These are phyloP conservation scores for Nomada fucata DNA, from an alignment of 2,888 invertebrate species.

Conservation along the genomic window DNA sequence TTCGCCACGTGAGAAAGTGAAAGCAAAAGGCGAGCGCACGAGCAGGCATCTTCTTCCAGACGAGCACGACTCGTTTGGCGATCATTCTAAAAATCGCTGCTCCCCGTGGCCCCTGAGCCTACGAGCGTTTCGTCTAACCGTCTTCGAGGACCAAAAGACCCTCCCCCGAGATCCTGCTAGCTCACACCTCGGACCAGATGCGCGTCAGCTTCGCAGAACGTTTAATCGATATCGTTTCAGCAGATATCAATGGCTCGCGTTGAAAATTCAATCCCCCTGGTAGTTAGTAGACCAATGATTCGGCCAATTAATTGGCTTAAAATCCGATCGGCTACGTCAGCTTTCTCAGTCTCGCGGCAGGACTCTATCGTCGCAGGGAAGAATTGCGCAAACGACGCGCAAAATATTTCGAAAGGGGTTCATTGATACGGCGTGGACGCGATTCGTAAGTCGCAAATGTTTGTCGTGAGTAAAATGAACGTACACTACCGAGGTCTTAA, in stretches of 20 bases:
- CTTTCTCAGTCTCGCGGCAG: too few relatives aligned
- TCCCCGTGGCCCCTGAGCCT: conserved; percentile 23
- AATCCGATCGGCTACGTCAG: too few relatives aligned
- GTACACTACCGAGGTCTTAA: conserved; percentile 56
- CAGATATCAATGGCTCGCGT: neutral
- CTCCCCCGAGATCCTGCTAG: neutral
- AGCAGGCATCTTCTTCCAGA: conserved; percentile 53
- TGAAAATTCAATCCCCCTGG: neutral
- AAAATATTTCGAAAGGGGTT: neutral
- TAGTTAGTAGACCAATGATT: neutral
- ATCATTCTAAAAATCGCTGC: conserved; percentile 62
- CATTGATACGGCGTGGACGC: conserved; percentile 8
- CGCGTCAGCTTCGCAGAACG: neutral
- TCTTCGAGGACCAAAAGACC: neutral
- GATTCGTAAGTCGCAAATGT: conserved; percentile 3
- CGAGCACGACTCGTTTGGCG: conserved; percentile 56
- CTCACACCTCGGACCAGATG: neutral
- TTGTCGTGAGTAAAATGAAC: conserved; percentile 34
- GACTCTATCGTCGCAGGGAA: neutral
- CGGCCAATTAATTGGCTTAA: neutral
- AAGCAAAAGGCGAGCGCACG: conserved; percentile 72
- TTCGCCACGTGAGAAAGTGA: conserved; percentile 80
- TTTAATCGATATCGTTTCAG: neutral
- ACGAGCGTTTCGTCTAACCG: conserved; percentile 27
- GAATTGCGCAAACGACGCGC: neutral